phyloP scores from a whole-genome alignment of 2,888 invertebrate species.

The Synergus umbraculus region DNA sequence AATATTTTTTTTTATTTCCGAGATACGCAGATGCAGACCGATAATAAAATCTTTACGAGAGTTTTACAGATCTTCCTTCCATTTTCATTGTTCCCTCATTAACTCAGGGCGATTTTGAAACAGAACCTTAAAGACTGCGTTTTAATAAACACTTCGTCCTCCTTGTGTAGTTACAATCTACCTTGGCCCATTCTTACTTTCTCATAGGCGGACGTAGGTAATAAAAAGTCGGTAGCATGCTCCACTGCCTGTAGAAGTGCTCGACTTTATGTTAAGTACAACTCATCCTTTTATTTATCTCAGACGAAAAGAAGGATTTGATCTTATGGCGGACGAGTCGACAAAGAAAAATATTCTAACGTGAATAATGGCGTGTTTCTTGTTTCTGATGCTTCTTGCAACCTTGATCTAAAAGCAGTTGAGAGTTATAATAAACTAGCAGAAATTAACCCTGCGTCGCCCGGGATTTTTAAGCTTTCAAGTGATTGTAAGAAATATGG shows the following conservation, averaged over 20 bases:
- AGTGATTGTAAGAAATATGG: too few relatives aligned
- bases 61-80: not conserved
- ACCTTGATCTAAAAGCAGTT: slow-evolving; percentile 1
- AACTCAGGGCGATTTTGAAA: slow-evolving; percentile 23
- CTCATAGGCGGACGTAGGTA: slow-evolving; percentile 33
- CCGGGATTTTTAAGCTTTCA: too few relatives aligned
- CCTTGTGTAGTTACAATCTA: slow-evolving; percentile 27
- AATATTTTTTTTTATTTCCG: slow-evolving; percentile 15
- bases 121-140: slow-evolving; percentile 18
- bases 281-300: not conserved
- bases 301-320: not conserved
- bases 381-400: not conserved
- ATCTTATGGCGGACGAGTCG: slow-evolving; percentile 6
- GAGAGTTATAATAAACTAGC: not conserved
- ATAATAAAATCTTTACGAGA: slow-evolving; percentile 32
- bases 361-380: not conserved
- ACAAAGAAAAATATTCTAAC: slow-evolving; percentile 16
- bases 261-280: slow-evolving; percentile 11
- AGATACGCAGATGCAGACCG: not conserved
- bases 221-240: slow-evolving; percentile 33
- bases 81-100: slow-evolving; percentile 38
- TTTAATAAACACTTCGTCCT: slow-evolving; percentile 34
- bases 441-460: too few relatives aligned
- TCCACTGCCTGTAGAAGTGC: slow-evolving; percentile 24
- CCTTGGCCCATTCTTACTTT: slow-evolving; percentile 41